phyloP scores from a whole-genome alignment of 1,140 invertebrate genomes.

The Colletes gigas region DNA sequence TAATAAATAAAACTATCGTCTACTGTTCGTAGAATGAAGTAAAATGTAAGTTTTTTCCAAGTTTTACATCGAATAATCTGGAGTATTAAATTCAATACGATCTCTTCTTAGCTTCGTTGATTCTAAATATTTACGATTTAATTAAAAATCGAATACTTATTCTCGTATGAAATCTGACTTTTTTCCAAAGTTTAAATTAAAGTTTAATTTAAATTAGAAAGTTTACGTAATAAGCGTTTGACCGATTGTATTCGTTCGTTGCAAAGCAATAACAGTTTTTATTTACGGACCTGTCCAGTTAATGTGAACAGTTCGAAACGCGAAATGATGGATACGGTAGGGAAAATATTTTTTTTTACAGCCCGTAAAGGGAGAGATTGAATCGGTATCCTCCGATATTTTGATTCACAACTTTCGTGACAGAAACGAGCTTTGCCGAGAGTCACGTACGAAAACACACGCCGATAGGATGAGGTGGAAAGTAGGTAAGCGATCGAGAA shows the following conservation, averaged over 20 bases:
- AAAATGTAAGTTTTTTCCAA: too few species aligned
- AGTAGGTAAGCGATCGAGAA: slow-evolving; percentile 68
- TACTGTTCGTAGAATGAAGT: neutral
- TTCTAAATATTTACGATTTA: too few species aligned
- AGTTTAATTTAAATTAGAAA: too few species aligned
- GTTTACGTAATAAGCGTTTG: neutral
- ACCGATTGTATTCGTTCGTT: neutral
- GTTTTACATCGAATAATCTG: too few species aligned
- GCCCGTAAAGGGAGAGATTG: slow-evolving; percentile 34
- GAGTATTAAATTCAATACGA: neutral
- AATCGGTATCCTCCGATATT: slow-evolving; percentile 67
- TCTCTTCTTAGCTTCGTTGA: too few species aligned
- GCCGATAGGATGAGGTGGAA: slow-evolving; percentile 59
- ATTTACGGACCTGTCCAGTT: neutral
- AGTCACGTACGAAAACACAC: slow-evolving; percentile 72
- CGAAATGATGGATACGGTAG: neutral
- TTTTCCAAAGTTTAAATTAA: too few species aligned
- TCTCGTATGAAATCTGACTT: too few species aligned
- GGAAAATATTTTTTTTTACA: slow-evolving; percentile 56
- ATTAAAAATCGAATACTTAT: too few species aligned
- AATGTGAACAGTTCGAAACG: slow-evolving; percentile 13
- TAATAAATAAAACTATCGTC: neutral
- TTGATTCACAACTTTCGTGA: slow-evolving; percentile 70
- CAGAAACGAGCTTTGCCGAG: slow-evolving; percentile 57
- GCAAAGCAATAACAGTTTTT: neutral